Evolutionary conservation across 2,797 vertebrate species (phyloP), one percentile per base, ranked within the genome.

Genomic region (Pelobates cultripes): DNA sequence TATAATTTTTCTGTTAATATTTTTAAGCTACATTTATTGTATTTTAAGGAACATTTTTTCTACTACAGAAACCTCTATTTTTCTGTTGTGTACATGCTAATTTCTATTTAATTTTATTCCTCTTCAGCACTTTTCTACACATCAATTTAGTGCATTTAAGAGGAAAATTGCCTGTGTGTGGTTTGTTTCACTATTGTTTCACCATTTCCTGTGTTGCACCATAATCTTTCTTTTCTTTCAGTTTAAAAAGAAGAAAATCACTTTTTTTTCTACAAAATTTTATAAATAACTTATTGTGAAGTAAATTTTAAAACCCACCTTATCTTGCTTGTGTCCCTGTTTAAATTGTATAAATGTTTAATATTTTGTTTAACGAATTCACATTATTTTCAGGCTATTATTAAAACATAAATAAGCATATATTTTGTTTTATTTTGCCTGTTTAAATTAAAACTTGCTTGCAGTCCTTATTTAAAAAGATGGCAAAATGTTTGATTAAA

Each of bases 341-440:
- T 64, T 40, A 7, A 64, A 40, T 64, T 64, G 61, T 64, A 64
- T 64, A 40, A 28, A 28, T n/a, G 51, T 66, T 45, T 8, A 28
- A 44, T 68, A 68, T 75, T 51, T 51, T 28, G 28, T 55, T 57
- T 4, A 15, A 43, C 1, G 7, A 9, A n/a, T 68, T 60, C 53
- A 88, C 13, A 17, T 13, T 3, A 42, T 43, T 89, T 83, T 86
- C 85, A 51, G 15, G 15, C 15, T 82, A 81, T 86, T 84, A 88
- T 71, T n/a, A 43, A 55, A 57, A 70, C 12, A 53, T 71, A 77
- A 85, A 68, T 67, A 72, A 68, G 28, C 9, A 51, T 77, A 68
- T 87, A 90, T 86, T 87, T 64, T 64, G 7, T 64, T 90, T 92
- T 91, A 91, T 90, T 89, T 87, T 88, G 88, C 55, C 57, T 55